These are phyloP conservation scores for Toxonevra muliebris DNA, from an alignment of 2,888 invertebrate genomes.

Conservation along the genomic window DNA sequence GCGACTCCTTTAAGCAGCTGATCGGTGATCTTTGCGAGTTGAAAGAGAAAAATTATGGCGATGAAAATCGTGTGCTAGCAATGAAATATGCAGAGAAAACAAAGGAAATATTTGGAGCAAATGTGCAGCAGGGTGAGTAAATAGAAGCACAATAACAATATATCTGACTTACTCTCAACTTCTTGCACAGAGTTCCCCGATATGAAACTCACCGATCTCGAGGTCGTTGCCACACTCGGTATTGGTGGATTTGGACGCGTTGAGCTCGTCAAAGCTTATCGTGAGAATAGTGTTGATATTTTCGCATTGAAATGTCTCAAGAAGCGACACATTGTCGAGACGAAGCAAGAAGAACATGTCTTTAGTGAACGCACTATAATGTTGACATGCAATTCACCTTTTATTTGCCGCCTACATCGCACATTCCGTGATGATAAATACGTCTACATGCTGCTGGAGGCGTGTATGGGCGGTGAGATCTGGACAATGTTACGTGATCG, in stretches of 20 bases:
- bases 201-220: conserved; percentile 80
- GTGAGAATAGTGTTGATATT: conserved; percentile 66
- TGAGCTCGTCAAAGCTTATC: conserved; percentile 75
- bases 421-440: conserved; percentile 92
- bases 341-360: conserved; percentile 89
- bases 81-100: conserved; percentile 63
- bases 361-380: conserved; percentile 87
- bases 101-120: conserved; percentile 59
- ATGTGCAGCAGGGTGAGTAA: conserved; percentile 56
- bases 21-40: conserved; percentile 81
- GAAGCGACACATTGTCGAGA: conserved; percentile 88
- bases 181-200: conserved; percentile 70
- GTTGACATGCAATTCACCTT: conserved; percentile 71
- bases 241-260: conserved; percentile 94
- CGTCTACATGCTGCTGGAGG: conserved; percentile 94
- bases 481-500: conserved; percentile 92
- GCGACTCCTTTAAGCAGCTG: conserved; percentile 78
- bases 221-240: conserved; percentile 85
- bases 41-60: conserved; percentile 78
- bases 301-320: conserved; percentile 91
- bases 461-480: conserved; percentile 92
- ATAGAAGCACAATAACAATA: neutral
- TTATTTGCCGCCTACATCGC: conserved; percentile 77
- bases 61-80: conserved; percentile 67
- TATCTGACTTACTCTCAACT: neutral